Conservation (phyloP, 2,113 vertebrate genomes). For the Oryzias curvinotus region DNA sequence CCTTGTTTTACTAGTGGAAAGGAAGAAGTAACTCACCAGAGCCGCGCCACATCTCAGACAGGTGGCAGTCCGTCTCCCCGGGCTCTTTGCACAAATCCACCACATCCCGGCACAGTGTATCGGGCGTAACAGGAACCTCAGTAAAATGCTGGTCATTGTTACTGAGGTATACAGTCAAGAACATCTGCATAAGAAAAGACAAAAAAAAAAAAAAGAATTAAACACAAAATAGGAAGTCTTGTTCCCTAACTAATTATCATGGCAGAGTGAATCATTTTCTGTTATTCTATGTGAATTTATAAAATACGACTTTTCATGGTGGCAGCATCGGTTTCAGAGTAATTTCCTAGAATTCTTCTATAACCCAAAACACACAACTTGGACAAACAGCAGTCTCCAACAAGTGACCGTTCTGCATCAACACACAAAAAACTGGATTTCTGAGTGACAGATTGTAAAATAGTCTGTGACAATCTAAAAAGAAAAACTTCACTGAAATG, state of each 20-base stretch:
- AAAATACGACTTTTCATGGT: conserved; percentile 14
- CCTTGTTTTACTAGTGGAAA: not conserved
- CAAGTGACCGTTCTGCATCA: conserved; percentile 14
- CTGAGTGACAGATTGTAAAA: conserved; percentile 25
- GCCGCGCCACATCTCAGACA: conserved; percentile 93
- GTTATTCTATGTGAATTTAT: conserved; percentile 6
- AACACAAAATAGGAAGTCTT: conserved; percentile 1
- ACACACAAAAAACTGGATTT: conserved; percentile 20
- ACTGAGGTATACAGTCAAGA: conserved; percentile 97
- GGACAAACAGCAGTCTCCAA: conserved; percentile 30
- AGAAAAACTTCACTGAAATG: conserved; percentile 16
- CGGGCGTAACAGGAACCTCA: conserved; percentile 94
- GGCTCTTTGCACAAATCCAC: conserved; percentile 96
- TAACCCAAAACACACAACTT: conserved; percentile 26
- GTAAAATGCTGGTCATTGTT: conserved; percentile 98
- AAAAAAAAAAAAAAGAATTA: not conserved
- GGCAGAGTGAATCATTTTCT: conserved; percentile 11
- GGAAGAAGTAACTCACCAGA: conserved; percentile 79
- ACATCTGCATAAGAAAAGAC: conserved; percentile 83
- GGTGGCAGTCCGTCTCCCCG: conserved; percentile 88
- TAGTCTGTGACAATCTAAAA: conserved; percentile 13
- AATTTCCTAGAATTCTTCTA: conserved; percentile 52
- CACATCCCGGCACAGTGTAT: conserved; percentile 93
- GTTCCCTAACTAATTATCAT: not conserved
- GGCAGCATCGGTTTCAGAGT: conserved; percentile 24